Conservation (phyloP, 1,140 invertebrate species). For the Eupristina koningsbergeri region DNA sequence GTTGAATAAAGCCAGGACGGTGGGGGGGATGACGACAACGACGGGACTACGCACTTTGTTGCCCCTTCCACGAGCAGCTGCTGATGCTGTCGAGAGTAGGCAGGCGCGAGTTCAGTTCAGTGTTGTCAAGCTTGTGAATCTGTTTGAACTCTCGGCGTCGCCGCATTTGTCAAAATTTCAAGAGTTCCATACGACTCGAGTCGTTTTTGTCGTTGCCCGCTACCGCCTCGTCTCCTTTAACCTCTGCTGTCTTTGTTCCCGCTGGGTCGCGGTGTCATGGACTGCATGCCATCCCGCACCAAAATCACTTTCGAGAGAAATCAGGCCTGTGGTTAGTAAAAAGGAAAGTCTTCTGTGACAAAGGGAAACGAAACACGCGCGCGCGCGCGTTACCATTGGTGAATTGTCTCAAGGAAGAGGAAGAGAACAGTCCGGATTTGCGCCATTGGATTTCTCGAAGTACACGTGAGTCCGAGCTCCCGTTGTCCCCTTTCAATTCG, state of each 20-base stretch:
- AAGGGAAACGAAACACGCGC: background rate
- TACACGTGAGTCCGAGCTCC: too few relatives aligned
- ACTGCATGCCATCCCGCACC: background rate
- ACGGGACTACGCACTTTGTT: background rate
- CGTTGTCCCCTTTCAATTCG: background rate
- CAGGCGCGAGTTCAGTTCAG: background rate
- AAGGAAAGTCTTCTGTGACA: slow-evolving; percentile 10
- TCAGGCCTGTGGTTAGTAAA: slow-evolving; percentile 6
- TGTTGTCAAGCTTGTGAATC: slow-evolving; percentile 15
- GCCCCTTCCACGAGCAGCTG: slow-evolving; percentile 5
- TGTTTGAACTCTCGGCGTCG: background rate
- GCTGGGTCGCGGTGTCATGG: slow-evolving; percentile 26
- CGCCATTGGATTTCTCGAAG: too few relatives aligned
- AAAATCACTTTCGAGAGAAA: slow-evolving; percentile 21
- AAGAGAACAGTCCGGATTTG: too few relatives aligned
- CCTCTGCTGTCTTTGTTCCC: background rate
- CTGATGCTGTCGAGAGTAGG: too few relatives aligned
- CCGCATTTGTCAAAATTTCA: background rate
- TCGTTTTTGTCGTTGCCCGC: too few relatives aligned
- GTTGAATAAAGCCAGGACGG: too few relatives aligned
- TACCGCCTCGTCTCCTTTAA: background rate
- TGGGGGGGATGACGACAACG: background rate
- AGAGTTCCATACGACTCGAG: background rate
- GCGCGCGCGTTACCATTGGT: background rate
- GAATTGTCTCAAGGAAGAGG: background rate